Evolutionary conservation across 2,113 vertebrate genomes (phyloP).

Genomic region (Pycnonotus jocosus): DNA sequence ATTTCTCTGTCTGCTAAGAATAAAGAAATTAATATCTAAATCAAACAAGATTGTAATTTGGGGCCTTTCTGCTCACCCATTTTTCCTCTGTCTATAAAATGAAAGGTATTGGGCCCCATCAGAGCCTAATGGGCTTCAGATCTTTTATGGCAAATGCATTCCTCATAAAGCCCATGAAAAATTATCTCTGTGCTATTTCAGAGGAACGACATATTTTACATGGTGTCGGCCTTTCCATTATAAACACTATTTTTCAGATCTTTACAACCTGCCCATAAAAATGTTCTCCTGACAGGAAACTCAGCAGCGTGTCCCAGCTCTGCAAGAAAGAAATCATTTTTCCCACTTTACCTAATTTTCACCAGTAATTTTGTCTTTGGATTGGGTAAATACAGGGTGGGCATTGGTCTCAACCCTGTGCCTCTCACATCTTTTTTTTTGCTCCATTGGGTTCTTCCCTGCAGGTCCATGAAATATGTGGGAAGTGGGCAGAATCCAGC

Average conservation of each 20-base stretch:
- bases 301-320: background rate
- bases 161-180: conserved; percentile 3
- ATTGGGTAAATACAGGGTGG: background rate
- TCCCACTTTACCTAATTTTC: background rate
- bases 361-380: background rate
- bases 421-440: background rate
- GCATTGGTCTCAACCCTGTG: background rate
- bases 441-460: background rate
- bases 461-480: background rate
- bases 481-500: background rate
- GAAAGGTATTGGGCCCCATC: background rate
- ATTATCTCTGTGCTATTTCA: background rate
- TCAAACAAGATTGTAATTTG: background rate
- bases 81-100: background rate
- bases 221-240: background rate
- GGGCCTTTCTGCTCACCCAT: background rate
- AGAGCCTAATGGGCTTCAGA: background rate
- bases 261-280: conserved; percentile 2
- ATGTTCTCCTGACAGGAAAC: background rate
- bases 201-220: background rate
- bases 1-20: background rate
- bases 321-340: background rate
- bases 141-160: background rate
- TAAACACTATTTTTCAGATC: background rate
- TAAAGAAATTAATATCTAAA: background rate